Evolutionary conservation across 2,797 vertebrate genomes (phyloP), one percentile per base, ranked within the genome.

Genomic region (Hippopotamyrus pictus): DNA sequence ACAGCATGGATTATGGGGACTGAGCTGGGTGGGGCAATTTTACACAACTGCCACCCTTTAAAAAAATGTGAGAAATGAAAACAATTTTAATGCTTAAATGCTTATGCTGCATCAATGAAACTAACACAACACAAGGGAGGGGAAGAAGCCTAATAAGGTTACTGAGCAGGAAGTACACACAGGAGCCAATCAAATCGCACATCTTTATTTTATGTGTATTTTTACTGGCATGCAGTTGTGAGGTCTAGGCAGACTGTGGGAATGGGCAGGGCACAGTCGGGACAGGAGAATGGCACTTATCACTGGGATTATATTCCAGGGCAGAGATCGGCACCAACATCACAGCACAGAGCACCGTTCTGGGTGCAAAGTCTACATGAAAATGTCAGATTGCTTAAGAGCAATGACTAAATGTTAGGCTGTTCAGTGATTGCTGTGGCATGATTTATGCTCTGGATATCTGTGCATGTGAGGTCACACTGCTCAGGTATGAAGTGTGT

Each of bases 1-100:
- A 85, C 82, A 50, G 3, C 90, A 90, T 89, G 89, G 91, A 83
- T 59, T 84, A n/a, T n/a, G 65, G 5, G 8, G 37, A 86, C 76
- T 53, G 41, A 76, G 37, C 25, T 33, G 33, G 89, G 89, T 69
- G 89, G 44, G 83, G 44, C 12, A 59, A 17, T 48, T 19, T 62
- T 65, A 41, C n/a, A 53, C 14, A 65, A 86, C 19, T 19, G 5
- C 48, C 86, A 2, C 29, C 19, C 33, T 54, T 14, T 84, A 22
- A 33, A 48, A 84, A 6, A 48, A 86, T 69, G 57, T 22, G 33
- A 51, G 44, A 51, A 65, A 48, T 69, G 59, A 86, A 11, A 54
- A 85, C n/a, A 41, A 29, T 2, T 17, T 41, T 86, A 17, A 54
- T 84, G 41, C n/a, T 11, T 73, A 73, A 73, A 33, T 73, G 29